Percentiles rank a stretch among this genome's conserved stretches.
Evolutionary conservation across 2,797 vertebrate species (phyloP).

Genomic region (Avahi laniger): DNA sequence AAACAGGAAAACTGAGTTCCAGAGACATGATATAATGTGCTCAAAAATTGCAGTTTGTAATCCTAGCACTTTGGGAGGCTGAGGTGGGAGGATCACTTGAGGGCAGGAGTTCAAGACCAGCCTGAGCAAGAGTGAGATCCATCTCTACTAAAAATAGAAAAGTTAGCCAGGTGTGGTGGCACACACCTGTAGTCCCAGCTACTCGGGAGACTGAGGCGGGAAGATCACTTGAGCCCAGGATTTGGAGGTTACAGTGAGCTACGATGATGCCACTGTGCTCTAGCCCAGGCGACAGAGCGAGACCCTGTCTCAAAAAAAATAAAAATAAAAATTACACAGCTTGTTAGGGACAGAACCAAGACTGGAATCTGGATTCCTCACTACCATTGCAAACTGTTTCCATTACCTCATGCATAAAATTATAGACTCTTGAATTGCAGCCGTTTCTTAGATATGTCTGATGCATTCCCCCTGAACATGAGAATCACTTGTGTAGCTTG

Average conservation of each 20-base stretch:
- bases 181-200: no score
- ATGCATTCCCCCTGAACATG: neutral
- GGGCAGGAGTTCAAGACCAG: no score
- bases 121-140: no score
- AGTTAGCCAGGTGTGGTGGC: no score
- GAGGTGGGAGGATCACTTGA: no score
- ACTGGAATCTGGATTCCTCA: neutral
- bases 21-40: neutral
- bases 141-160: no score
- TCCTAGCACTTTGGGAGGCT: neutral
- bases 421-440: neutral
- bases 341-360: neutral
- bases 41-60: conserved; percentile 27
- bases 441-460: neutral
- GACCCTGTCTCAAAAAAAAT: neutral
- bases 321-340: neutral
- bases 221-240: no score
- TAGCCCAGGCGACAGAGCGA: no score
- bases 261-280: no score
- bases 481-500: neutral
- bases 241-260: no score
- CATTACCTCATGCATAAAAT: neutral
- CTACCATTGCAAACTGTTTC: neutral
- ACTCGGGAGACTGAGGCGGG: no score
- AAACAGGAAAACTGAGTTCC: conserved; percentile 48